Conservation (phyloP, 2,888 invertebrate genomes). For the Diploptera punctata region DNA sequence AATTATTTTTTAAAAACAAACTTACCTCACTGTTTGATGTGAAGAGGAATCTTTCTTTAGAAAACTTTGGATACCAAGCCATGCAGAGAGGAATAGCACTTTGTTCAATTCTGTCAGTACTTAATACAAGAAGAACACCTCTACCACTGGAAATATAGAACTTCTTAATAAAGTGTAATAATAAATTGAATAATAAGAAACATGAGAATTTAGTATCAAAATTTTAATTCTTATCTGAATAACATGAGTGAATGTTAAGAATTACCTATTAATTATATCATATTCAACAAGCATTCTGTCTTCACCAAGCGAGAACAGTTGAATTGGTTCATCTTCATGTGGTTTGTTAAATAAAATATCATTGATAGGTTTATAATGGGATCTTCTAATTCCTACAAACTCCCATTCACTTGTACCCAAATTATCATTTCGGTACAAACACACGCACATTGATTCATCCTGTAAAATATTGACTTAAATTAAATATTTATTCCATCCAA, state of each 20-base stretch:
- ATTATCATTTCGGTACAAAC: conserved; percentile 57
- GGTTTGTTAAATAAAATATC: conserved; percentile 61
- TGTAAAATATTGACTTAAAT: too few relatives aligned
- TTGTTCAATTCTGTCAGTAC: conserved; percentile 67
- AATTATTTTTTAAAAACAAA: too few relatives aligned
- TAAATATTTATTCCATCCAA: too few relatives aligned
- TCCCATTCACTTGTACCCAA: conserved; percentile 55
- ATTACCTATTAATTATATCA: conserved; percentile 52
- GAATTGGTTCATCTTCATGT: conserved; percentile 49
- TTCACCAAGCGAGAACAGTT: conserved; percentile 64
- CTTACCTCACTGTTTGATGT: conserved; percentile 67
- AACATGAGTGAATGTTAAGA: not conserved
- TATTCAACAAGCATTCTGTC: conserved; percentile 68
- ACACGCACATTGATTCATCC: conserved; percentile 56
- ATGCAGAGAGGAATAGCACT: conserved; percentile 64
- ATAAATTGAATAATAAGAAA: too few relatives aligned
- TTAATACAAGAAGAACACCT: conserved; percentile 47
- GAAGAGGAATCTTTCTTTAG: conserved; percentile 59
- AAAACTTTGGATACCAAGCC: conserved; percentile 57
- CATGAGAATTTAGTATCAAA: too few relatives aligned
- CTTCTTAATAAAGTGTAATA: too few relatives aligned
- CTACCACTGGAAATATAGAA: conserved; percentile 2
- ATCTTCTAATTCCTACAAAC: conserved; percentile 65
- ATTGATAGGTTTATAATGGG: conserved; percentile 65
- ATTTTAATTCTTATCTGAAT: not conserved